These are phyloP conservation scores for Polydrusus tereticollis DNA, from an alignment of 2,888 invertebrate species.

Conservation along the genomic window DNA sequence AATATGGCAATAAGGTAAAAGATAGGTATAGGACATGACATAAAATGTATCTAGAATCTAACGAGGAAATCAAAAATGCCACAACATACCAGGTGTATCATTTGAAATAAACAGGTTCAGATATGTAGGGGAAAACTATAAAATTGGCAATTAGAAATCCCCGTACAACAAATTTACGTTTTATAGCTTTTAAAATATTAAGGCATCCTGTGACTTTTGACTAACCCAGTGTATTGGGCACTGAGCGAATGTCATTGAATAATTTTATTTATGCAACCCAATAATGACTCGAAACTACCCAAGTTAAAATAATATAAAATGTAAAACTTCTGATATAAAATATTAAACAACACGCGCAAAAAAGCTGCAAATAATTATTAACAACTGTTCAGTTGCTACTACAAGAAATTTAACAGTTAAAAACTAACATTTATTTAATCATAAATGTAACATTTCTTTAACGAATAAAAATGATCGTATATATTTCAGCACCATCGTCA, in stretches of 20 bases:
- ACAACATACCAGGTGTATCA: too few species aligned
- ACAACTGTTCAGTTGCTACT: conserved; percentile 42
- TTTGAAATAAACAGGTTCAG: too few species aligned
- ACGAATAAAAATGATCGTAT: not conserved
- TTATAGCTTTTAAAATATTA: too few species aligned
- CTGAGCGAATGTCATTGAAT: not conserved
- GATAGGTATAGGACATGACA: too few species aligned
- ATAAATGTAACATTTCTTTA: not conserved
- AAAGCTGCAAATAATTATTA: conserved; percentile 44
- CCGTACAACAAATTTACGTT: too few species aligned
- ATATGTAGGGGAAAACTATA: too few species aligned
- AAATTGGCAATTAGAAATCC: too few species aligned
- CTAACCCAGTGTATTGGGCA: too few species aligned
- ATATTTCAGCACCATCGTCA: conserved; percentile 22
- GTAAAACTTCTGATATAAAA: conserved; percentile 35
- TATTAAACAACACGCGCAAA: conserved; percentile 38
- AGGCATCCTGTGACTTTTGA: too few species aligned
- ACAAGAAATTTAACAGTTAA: conserved; percentile 15
- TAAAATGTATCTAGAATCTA: too few species aligned
- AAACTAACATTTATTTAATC: not conserved
- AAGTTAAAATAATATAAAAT: conserved; percentile 2
- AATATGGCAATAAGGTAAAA: too few species aligned
- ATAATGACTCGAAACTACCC: not conserved
- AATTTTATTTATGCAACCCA: not conserved
- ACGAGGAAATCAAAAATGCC: too few species aligned